Conservation (phyloP, 2,113 vertebrate genomes). For the Prunella himalayana region DNA sequence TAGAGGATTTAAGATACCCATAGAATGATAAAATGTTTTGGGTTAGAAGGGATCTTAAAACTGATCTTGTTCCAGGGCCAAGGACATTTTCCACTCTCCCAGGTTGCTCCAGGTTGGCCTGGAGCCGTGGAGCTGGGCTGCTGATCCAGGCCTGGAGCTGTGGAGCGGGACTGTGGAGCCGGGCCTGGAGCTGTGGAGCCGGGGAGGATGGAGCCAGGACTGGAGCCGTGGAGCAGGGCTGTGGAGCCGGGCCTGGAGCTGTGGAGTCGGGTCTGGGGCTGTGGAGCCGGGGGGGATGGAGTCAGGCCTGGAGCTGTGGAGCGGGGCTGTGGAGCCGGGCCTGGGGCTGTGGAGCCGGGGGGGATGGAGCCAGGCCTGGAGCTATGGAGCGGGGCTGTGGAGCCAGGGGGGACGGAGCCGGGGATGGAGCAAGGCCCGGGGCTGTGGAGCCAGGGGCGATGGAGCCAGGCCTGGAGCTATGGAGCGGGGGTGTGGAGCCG, state of each 20-base stretch:
- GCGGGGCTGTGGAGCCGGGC: not conserved
- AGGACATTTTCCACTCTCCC: rapidly evolving
- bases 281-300: too few species aligned
- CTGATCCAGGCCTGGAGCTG: not conserved
- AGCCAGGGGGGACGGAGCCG: too few species aligned
- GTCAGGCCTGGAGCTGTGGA: too few species aligned
- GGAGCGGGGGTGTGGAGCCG: not conserved
- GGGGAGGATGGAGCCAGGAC: not conserved
- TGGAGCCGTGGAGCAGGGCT: too few species aligned
- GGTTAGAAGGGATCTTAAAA: not conserved
- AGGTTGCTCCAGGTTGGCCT: too few species aligned
- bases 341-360: not conserved
- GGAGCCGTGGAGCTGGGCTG: not conserved
- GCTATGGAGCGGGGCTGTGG: not conserved
- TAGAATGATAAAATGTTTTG: not conserved
- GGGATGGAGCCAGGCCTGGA: rapidly evolving
- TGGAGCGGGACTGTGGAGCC: not conserved
- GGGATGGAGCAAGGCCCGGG: too few species aligned
- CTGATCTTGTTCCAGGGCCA: not conserved
- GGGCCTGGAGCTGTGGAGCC: rapidly evolving
- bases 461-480: not conserved
- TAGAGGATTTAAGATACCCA: not conserved
- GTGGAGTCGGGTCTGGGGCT: not conserved
- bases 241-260: not conserved
- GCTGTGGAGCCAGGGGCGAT: not conserved